Evolutionary conservation across 2,888 invertebrate genomes (phyloP), one percentile per base, ranked within the genome.

Genomic region (Matsumyia berberina): DNA sequence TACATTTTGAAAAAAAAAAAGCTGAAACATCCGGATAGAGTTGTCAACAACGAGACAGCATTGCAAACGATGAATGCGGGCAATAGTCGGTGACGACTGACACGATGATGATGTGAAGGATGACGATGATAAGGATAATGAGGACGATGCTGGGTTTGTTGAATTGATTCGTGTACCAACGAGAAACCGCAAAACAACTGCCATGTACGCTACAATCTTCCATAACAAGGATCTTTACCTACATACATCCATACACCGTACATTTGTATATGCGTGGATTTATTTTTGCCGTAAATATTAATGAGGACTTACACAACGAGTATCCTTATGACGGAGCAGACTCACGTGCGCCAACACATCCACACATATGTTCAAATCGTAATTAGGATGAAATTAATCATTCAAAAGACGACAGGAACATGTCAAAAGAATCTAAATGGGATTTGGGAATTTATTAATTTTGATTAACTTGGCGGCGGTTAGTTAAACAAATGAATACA

Each of bases 351-450:
- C 2, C 33, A 49, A 31, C 31, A 15, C 17, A 44, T n/a, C 44
- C 2, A 17, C 44, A 11, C 19, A 19, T 9, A 19, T 37, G 31
- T 29, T 57, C 35, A 62, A 46, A 42, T 57, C 39, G 37, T 64
- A 70, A 78, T 78, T 78, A 78, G 49, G 37, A 49, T 44, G 31
- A 64, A 70, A 70, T 78, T 70, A 78, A 78, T 70, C 70, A 78
- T 55, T 78, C 64, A 78, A 49, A 57, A 49, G 53, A 49, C 37
- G 70, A 78, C 70, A 46, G 46, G 12, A 29, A 37, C 12, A 33
- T 49, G 70, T 31, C 70, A 62, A 62, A 64, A 31, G 46, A 46
- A 46, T 33, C 62, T 57, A 44, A 0, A 17, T 0, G 44, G 69
- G 35, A 57, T 57, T 57, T 31, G 60, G 11, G 39, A 31, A 42